Conservation (phyloP, 2,888 invertebrate species). For the Lutraria lutraria region DNA sequence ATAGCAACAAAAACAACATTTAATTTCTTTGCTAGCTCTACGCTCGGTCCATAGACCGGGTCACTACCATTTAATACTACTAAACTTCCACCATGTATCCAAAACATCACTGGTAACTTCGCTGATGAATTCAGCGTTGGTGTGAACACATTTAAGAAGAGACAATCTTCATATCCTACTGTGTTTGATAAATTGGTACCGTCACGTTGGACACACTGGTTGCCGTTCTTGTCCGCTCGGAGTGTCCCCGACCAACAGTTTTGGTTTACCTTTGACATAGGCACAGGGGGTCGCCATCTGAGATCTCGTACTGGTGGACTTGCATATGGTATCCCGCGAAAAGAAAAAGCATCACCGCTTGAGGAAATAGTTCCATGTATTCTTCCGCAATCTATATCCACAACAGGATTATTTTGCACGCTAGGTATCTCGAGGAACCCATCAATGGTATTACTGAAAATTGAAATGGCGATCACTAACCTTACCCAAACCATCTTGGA, state of each 20-base stretch:
- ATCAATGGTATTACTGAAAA: not conserved
- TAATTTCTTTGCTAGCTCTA: conserved; percentile 87
- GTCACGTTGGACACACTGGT: conserved; percentile 70
- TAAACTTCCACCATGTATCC: conserved; percentile 82
- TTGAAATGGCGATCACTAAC: not conserved
- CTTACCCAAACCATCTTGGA: not conserved
- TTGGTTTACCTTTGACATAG: conserved; percentile 34
- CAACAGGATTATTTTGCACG: not conserved
- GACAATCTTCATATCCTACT: conserved; percentile 70
- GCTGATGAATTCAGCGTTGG: conserved; percentile 77
- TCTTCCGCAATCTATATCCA: conserved; percentile 69
- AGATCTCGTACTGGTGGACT: conserved; percentile 67
- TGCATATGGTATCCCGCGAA: conserved; percentile 77
- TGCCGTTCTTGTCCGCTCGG: conserved; percentile 68
- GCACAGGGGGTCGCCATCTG: conserved; percentile 64
- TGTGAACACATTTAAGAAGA: conserved; percentile 80
- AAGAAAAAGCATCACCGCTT: conserved; percentile 59
- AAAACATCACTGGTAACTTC: conserved; percentile 82
- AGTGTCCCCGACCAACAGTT: conserved; percentile 74
- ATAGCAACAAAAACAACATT: conserved; percentile 94
- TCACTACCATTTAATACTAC: conserved; percentile 70
- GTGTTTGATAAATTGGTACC: conserved; percentile 52
- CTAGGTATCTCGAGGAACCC: not conserved
- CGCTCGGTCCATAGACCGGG: conserved; percentile 89
- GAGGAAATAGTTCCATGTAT: conserved; percentile 60